Evolutionary conservation across 2,888 invertebrate species (phyloP).

Genomic region (Bombyx huttoni): DNA sequence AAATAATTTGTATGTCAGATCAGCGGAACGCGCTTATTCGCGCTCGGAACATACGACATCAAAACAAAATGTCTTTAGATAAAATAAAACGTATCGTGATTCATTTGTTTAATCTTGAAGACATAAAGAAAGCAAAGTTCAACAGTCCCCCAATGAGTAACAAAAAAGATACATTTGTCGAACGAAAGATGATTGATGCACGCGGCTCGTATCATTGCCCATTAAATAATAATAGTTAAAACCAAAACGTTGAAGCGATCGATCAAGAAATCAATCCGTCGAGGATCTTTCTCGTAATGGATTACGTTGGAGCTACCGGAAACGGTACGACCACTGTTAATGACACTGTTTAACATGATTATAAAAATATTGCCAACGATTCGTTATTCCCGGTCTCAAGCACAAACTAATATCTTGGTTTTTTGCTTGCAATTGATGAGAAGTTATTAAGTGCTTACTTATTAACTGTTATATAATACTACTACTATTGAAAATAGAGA

Average conservation of each 20-base stretch:
- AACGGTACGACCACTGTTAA: constrained; percentile 27
- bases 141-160: constrained; percentile 27
- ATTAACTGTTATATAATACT: no score
- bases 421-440: no score
- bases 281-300: constrained; percentile 53
- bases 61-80: neutral
- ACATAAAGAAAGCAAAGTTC: constrained; percentile 34
- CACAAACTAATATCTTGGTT: no score
- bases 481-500: no score
- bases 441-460: no score
- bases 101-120: constrained; percentile 28
- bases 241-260: constrained; percentile 47
- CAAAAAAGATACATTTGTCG: constrained; percentile 53
- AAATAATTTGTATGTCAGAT: neutral
- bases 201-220: constrained; percentile 49
- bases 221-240: constrained; percentile 69
- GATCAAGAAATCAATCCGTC: constrained; percentile 65
- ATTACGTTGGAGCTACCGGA: constrained; percentile 59
- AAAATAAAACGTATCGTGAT: constrained; percentile 9
- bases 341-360: constrained; percentile 14
- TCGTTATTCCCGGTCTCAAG: no score
- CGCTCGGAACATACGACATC: constrained; percentile 2
- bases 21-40: constrained; percentile 1
- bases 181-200: constrained; percentile 60
- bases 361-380: constrained; percentile 13